A percentile compares a stretch with the other conserved stretches of the same genome.
Evolutionary conservation across 2,797 vertebrate genomes (phyloP).

Genomic region (Myotis myotis): DNA sequence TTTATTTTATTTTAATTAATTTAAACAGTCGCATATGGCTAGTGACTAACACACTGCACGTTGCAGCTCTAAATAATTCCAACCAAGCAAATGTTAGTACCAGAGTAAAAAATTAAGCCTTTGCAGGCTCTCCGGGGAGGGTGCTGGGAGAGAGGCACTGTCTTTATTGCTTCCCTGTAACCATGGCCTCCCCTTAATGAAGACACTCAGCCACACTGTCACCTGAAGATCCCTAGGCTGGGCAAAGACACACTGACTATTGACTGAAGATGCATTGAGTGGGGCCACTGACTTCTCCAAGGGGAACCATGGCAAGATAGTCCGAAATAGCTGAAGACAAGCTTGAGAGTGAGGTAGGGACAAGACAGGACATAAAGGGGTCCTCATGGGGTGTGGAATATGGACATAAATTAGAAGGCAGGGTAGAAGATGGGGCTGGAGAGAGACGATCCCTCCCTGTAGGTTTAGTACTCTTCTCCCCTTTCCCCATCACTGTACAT

Average conservation of each 20-base stretch:
- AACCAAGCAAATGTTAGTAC: neutral
- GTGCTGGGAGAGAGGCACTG: too few species aligned
- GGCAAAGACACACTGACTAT: neutral
- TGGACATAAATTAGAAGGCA: neutral
- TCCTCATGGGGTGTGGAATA: neutral
- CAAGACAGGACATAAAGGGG: neutral
- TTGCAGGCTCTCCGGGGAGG: neutral
- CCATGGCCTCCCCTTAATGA: neutral
- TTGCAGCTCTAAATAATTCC: neutral
- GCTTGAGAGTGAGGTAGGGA: neutral
- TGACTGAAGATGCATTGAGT: neutral
- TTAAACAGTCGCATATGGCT: neutral
- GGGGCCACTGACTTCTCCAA: neutral
- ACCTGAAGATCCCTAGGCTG: neutral
- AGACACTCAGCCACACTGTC: neutral
- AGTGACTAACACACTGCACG: neutral
- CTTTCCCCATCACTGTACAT: neutral
- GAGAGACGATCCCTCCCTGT: neutral
- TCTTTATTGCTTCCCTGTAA: neutral
- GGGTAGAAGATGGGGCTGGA: neutral
- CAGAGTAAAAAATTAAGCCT: neutral
- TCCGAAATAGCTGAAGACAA: neutral
- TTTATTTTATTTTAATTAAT: slow-evolving; percentile 42
- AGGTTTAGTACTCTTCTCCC: neutral
- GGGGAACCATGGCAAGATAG: neutral